Conservation (phyloP, 2,797 vertebrate genomes). For the Simalia tracyae region DNA sequence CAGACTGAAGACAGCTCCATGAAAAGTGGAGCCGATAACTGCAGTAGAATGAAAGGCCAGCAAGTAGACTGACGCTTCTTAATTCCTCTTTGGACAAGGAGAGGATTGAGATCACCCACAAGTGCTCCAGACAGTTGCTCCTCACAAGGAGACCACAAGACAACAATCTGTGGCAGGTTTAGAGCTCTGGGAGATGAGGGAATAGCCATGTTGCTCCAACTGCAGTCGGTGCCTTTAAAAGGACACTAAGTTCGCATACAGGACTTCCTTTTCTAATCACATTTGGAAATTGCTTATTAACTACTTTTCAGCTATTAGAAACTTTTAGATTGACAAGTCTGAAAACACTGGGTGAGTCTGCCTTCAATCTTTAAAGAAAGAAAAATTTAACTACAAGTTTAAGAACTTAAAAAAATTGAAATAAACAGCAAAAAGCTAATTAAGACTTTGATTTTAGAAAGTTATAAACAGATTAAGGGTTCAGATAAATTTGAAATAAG, state of each 20-base stretch:
- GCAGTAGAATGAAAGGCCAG: not conserved
- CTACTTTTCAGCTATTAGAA: not conserved
- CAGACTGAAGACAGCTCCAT: not conserved
- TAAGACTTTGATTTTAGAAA: not conserved
- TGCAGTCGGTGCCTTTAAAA: not conserved
- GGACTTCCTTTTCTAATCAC: not conserved
- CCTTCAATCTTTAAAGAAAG: not conserved
- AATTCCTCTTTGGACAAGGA: not conserved
- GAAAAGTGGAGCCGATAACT: not conserved
- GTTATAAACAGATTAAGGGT: not conserved
- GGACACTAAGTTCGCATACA: not conserved
- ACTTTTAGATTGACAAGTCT: not conserved
- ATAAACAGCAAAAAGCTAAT: not conserved
- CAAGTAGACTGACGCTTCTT: not conserved
- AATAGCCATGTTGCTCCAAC: not conserved
- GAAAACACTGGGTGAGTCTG: not conserved
- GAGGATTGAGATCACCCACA: not conserved
- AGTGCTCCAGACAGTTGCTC: not conserved
- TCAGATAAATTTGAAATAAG: not conserved
- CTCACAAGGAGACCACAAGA: not conserved
- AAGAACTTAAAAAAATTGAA: not conserved
- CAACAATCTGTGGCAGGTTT: not conserved
- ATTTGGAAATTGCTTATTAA: not conserved
- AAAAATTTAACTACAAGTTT: not conserved
- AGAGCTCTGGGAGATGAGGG: not conserved